These are phyloP conservation scores for Tetrax tetrax DNA, from an alignment of 2,113 vertebrate species.

Conservation along the genomic window DNA sequence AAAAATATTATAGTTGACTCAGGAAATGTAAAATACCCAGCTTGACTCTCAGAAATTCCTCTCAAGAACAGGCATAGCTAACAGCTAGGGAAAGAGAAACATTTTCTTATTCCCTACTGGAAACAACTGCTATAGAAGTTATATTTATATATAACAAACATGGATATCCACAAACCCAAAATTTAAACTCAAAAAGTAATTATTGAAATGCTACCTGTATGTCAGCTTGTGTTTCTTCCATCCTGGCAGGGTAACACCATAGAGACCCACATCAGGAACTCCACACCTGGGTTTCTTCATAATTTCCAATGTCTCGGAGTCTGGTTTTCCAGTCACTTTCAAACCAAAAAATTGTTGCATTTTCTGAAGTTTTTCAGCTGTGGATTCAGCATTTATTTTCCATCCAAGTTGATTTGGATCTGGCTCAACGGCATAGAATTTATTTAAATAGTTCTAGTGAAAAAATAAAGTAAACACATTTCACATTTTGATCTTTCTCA, in stretches of 20 bases:
- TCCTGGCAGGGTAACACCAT: conserved; percentile 72
- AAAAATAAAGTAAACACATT: not conserved
- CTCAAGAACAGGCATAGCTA: not conserved
- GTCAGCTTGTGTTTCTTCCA: conserved; percentile 75
- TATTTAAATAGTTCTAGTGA: conserved; percentile 71
- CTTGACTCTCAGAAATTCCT: not conserved
- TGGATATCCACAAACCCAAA: not conserved
- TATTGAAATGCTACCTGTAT: conserved; percentile 74
- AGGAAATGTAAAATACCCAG: not conserved
- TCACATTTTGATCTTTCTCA: not conserved
- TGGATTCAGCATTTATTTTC: conserved; percentile 41
- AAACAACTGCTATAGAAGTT: not conserved
- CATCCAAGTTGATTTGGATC: conserved; percentile 59
- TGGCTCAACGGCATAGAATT: conserved; percentile 70
- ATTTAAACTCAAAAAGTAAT: not conserved
- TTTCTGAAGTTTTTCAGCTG: conserved; percentile 66
- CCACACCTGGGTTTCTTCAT: conserved; percentile 79
- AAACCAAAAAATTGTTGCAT: conserved; percentile 81
- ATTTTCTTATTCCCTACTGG: not conserved
- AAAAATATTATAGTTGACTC: not conserved
- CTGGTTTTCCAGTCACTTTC: conserved; percentile 73
- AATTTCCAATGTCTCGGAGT: conserved; percentile 69
- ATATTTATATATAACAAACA: not conserved
- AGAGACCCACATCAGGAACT: conserved; percentile 74
- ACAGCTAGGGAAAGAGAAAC: not conserved